Evolutionary conservation across 2,888 invertebrate genomes (phyloP), one percentile per base, ranked within the genome.

Genomic region (Acronicta aceris): DNA sequence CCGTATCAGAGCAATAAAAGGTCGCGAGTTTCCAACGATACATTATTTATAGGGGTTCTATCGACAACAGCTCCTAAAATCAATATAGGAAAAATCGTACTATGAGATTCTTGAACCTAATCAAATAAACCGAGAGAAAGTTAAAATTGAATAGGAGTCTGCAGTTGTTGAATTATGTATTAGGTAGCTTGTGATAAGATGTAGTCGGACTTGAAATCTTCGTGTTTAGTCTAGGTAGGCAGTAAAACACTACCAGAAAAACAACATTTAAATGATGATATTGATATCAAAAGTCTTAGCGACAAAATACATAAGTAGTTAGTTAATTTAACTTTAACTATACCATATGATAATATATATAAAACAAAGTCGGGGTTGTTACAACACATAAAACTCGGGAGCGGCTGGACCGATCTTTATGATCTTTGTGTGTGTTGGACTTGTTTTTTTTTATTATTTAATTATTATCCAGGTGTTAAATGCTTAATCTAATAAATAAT

Each of bases 71-170:
- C 78, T 80, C 78, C 72, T 69, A 71, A 78, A 86, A 82, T 85
- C 83, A 83, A 85, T 84, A 84, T 76, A 68, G 78, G 68, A 76
- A 82, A 87, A 74, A 73, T 66, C 65, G 21, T 75, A 75, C 74
- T 71, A 80, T 79, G 76, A 78, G 71, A 76, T 81, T 72, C 81
- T 81, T 78, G 79, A 81, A 77, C 84, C 85, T 82, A 84, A 87
- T 87, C 87, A 88, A 89, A 88, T 87, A 86, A 84, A 81, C 72
- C 74, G 75, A 75, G 72, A 74, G 66, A 81, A 85, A 84, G 84
- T 88, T 85, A 81, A 88, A 86, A 84, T 85, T 83, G 82, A 82
- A 81, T 85, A 75, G 67, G 74, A 82, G 79, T 78, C 74, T 73
- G 72, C 60, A 33, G 4, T 72, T 52, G 59, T 49, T 87, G 86